Evolutionary conservation across 2,797 vertebrate species (phyloP).

Genomic region (Schizothorax lantsangensis): DNA sequence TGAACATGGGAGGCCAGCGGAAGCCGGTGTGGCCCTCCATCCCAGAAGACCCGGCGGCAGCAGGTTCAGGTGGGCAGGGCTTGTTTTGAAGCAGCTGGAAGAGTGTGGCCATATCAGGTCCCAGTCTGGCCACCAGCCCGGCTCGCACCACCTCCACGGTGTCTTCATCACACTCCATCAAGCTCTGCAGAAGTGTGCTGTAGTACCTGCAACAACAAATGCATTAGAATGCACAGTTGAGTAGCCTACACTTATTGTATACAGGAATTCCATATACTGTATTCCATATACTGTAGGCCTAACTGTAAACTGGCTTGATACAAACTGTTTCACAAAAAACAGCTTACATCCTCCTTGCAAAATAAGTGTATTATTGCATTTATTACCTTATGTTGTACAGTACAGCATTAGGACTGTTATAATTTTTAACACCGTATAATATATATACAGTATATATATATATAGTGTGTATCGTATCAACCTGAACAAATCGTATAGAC

Average conservation of each 20-base stretch:
- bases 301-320: background rate
- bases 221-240: background rate
- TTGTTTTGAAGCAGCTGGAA: conserved; percentile 91
- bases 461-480: background rate
- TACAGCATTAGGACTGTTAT: background rate
- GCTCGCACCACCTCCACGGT: conserved; percentile 86
- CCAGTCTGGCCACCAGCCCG: conserved; percentile 85
- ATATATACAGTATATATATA: background rate
- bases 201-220: conserved; percentile 83
- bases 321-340: background rate
- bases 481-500: background rate
- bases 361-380: background rate
- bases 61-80: conserved; percentile 76
- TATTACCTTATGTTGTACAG: background rate
- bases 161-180: conserved; percentile 88
- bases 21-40: conserved; percentile 77
- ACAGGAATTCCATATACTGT: background rate
- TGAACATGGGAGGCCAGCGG: conserved; percentile 84
- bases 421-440: background rate
- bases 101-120: conserved; percentile 91
- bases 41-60: conserved; percentile 47
- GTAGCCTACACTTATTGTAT: background rate
- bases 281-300: too few species aligned
- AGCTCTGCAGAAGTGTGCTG: conserved; percentile 88
- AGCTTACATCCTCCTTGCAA: background rate